A percentile compares a stretch with the other conserved stretches of the same genome.
Evolutionary conservation across 2,888 invertebrate genomes (phyloP).

Genomic region (Caenorhabditis zanzibari): DNA sequence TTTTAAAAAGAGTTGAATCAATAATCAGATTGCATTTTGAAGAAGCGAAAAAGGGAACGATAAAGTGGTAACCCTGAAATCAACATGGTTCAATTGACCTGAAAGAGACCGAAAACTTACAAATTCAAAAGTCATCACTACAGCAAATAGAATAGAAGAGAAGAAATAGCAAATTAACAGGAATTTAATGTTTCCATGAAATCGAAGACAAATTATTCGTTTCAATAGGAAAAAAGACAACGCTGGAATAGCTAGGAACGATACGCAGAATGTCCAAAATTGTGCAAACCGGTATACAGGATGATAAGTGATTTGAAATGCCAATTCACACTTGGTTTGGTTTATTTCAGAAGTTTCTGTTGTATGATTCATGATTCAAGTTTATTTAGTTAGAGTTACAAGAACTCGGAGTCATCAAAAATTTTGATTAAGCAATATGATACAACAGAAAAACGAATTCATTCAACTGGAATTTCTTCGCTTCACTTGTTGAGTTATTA

Average conservation of each 20-base stretch:
- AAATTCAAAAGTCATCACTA: slow-evolving; percentile 5
- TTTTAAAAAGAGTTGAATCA: slow-evolving; percentile 18
- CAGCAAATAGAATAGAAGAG: slow-evolving; percentile 12
- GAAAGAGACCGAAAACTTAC: slow-evolving; percentile 8
- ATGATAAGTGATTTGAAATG: slow-evolving; percentile 40
- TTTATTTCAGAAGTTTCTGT: neutral
- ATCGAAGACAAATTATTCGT: slow-evolving; percentile 19
- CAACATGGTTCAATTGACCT: neutral
- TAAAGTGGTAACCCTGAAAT: slow-evolving; percentile 43
- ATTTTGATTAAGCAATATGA: neutral
- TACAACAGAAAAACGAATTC: neutral
- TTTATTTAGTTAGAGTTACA: neutral
- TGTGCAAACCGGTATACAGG: slow-evolving; percentile 43
- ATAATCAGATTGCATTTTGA: slow-evolving; percentile 39
- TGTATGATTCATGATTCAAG: slow-evolving; percentile 4
- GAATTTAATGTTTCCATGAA: slow-evolving; percentile 51
- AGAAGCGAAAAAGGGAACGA: slow-evolving; percentile 33
- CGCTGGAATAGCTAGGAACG: slow-evolving; percentile 22
- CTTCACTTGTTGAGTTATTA: slow-evolving; percentile 7
- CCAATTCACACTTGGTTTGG: slow-evolving; percentile 39
- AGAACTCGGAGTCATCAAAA: neutral
- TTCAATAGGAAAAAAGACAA: slow-evolving; percentile 21
- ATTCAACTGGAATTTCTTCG: slow-evolving; percentile 8
- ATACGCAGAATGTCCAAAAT: slow-evolving; percentile 45
- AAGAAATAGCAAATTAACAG: slow-evolving; percentile 35